phyloP scores from a whole-genome alignment of 2,888 invertebrate species.

The Diplazon laetatorius region DNA sequence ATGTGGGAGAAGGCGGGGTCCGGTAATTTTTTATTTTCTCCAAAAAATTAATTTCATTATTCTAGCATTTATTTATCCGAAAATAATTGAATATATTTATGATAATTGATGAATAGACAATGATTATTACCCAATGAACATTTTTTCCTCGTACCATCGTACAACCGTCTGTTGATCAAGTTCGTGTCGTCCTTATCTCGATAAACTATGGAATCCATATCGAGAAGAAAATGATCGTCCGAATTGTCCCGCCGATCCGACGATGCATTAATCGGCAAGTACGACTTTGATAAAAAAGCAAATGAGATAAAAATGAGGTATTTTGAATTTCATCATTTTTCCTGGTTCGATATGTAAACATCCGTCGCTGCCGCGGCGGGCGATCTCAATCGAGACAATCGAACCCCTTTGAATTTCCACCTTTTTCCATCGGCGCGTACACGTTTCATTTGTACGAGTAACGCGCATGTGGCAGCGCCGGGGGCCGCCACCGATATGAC shows the following conservation, averaged over 20 bases:
- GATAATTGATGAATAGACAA: neutral
- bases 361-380: too few species aligned
- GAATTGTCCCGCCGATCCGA: conserved; percentile 70
- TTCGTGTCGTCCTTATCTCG: conserved; percentile 68
- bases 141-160: conserved; percentile 73
- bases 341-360: conserved; percentile 1
- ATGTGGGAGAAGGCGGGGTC: too few species aligned
- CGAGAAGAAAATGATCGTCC: conserved; percentile 75
- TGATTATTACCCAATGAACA: conserved; percentile 73
- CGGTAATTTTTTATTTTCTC: too few species aligned
- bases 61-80: neutral
- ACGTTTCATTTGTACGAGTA: too few species aligned
- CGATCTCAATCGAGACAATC: neutral
- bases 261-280: conserved; percentile 68
- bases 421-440: too few species aligned
- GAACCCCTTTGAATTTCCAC: neutral
- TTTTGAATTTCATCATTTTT: conserved; percentile 3
- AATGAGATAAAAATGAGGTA: neutral
- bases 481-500: too few species aligned
- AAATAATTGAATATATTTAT: neutral
- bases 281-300: conserved; percentile 67
- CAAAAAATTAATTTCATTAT: neutral
- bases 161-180: conserved; percentile 58
- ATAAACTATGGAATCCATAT: conserved; percentile 77
- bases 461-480: too few species aligned